These are phyloP conservation scores for Sycophila texana DNA, from an alignment of 2,888 invertebrate species.

Conservation along the genomic window DNA sequence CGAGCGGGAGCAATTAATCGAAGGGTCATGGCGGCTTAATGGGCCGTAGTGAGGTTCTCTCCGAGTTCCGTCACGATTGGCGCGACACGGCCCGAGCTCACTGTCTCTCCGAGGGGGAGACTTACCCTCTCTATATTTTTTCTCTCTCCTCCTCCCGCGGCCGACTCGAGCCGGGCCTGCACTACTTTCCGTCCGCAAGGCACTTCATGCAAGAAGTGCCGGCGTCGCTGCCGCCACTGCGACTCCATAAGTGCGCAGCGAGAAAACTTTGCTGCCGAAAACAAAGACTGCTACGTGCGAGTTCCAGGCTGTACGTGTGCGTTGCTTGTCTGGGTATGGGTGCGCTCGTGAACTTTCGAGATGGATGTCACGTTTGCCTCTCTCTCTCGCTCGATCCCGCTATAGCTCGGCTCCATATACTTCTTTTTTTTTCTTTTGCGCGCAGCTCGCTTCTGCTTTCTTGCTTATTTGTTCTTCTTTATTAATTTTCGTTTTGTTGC, in stretches of 20 bases:
- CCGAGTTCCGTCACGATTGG: background rate
- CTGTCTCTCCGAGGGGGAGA: background rate
- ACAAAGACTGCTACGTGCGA: background rate
- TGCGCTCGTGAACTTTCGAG: background rate
- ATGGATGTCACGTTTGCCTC: constrained; percentile 10
- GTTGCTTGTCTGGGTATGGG: background rate
- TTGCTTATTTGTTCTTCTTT: too few species aligned
- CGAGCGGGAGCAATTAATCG: background rate
- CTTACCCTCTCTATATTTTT: too few species aligned
- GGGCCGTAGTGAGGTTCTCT: background rate
- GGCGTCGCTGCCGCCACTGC: background rate
- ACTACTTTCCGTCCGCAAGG: constrained; percentile 23
- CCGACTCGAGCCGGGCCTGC: constrained; percentile 23
- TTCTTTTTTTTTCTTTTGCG: background rate
- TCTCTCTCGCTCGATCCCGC: background rate
- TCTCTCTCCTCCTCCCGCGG: background rate
- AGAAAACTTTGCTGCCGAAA: constrained; percentile 13
- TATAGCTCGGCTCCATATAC: background rate
- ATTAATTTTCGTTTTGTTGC: too few species aligned
- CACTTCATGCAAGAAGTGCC: constrained; percentile 4
- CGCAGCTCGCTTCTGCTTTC: too few species aligned
- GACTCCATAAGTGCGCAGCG: constrained; percentile 4
- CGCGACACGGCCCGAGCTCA: background rate
- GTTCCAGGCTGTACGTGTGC: background rate
- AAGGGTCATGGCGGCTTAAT: background rate